phyloP scores from a whole-genome alignment of 1,140 invertebrate species.

The Bombus impatiens region DNA sequence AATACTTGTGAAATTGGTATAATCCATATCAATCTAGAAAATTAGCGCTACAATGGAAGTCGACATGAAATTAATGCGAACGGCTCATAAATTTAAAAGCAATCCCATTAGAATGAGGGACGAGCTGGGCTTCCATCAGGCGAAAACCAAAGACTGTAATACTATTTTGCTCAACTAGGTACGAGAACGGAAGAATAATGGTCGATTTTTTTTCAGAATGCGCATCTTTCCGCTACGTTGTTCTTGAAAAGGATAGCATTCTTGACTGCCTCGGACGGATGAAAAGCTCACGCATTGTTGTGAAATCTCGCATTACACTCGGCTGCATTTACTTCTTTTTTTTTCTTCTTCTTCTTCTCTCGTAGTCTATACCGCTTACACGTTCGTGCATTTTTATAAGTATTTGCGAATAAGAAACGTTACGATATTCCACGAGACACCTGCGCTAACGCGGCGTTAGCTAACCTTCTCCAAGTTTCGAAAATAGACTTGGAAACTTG shows the following conservation, averaged over 20 bases:
- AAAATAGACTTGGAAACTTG: slow-evolving; percentile 6
- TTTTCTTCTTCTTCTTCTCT: background rate
- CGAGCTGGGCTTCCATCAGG: too few relatives aligned
- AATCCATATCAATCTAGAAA: background rate
- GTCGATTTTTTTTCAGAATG: slow-evolving; percentile 13
- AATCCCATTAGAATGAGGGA: too few relatives aligned
- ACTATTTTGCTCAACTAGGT: background rate
- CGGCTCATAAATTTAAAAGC: background rate
- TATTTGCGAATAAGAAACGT: background rate
- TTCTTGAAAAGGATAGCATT: slow-evolving; percentile 29
- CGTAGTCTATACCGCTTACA: background rate
- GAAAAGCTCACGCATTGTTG: slow-evolving; percentile 43
- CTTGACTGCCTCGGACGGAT: slow-evolving; percentile 15
- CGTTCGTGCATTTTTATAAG: slow-evolving; percentile 19
- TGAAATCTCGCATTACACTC: slow-evolving; percentile 42
- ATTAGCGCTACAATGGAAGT: background rate
- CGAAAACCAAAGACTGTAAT: background rate
- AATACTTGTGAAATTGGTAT: background rate
- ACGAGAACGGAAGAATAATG: background rate
- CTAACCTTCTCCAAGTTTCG: background rate
- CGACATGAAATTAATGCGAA: background rate
- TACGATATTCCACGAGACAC: background rate
- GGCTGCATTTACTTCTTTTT: slow-evolving; percentile 11
- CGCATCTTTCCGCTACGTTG: slow-evolving; percentile 17
- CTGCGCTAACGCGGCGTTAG: too few relatives aligned